Evolutionary conservation across 2,888 invertebrate species (phyloP).

Genomic region (Nephrocerus scutellatus): DNA sequence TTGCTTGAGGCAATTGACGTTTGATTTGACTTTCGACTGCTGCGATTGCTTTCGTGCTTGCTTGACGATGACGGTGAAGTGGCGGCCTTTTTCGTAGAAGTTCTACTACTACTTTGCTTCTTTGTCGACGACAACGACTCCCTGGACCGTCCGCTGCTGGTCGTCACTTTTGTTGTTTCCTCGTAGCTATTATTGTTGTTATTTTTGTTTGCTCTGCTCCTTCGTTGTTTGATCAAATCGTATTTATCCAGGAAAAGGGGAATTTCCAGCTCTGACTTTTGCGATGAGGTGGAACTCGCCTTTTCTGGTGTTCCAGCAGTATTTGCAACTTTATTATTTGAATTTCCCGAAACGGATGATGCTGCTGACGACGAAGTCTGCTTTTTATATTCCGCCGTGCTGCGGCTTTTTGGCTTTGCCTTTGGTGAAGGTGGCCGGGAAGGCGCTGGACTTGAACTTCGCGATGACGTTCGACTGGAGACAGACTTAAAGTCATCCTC

Average conservation of each 20-base stretch:
- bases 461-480: constrained; percentile 32
- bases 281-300: constrained; percentile 24
- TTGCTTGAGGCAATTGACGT: too few relatives aligned
- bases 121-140: constrained; percentile 4
- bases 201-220: constrained; percentile 50
- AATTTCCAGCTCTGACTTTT: constrained; percentile 34
- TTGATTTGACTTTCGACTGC: too few relatives aligned
- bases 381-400: constrained; percentile 13
- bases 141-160: constrained; percentile 13
- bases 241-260: constrained; percentile 52
- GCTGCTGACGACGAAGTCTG: constrained; percentile 7
- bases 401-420: constrained; percentile 19
- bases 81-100: constrained; percentile 27
- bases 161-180: constrained; percentile 9
- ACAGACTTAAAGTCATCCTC: constrained; percentile 38
- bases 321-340: constrained; percentile 23
- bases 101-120: constrained; percentile 20
- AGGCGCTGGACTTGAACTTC: constrained; percentile 23
- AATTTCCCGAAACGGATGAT: constrained; percentile 4
- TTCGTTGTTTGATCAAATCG: constrained; percentile 56
- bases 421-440: constrained; percentile 11
- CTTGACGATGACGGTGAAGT: too few relatives aligned
- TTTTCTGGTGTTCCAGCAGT: constrained; percentile 36
- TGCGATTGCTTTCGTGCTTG: too few relatives aligned
- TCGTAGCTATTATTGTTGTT: constrained; percentile 39